Conservation (phyloP, 2,888 invertebrate species). For the Synergus laeviventris region DNA sequence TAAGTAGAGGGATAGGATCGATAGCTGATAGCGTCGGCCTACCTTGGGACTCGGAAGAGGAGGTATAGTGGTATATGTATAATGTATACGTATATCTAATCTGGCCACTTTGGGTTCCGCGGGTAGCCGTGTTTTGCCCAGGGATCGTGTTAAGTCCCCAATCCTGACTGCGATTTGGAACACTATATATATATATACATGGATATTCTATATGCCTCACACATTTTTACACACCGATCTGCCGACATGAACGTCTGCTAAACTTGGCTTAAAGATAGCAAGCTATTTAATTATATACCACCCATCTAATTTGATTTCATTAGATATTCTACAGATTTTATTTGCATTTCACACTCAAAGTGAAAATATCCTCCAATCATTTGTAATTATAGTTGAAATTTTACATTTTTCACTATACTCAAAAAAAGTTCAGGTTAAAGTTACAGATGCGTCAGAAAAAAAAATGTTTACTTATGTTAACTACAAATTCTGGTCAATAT, state of each 20-base stretch:
- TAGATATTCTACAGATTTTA: neutral
- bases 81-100: conserved; percentile 63
- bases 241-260: conserved; percentile 26
- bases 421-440: too few species aligned
- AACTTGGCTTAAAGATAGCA: conserved; percentile 12
- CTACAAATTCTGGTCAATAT: too few species aligned
- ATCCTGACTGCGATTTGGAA: conserved; percentile 73
- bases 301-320: neutral
- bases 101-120: conserved; percentile 71
- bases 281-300: conserved; percentile 26
- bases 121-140: conserved; percentile 75
- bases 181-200: conserved; percentile 62
- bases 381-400: too few species aligned
- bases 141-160: conserved; percentile 76
- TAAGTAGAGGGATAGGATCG: conserved; percentile 13
- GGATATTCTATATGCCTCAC: conserved; percentile 37
- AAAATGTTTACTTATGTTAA: too few species aligned
- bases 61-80: conserved; percentile 17
- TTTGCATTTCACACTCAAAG: neutral
- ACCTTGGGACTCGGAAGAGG: conserved; percentile 30
- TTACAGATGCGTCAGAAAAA: too few species aligned
- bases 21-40: conserved; percentile 21
- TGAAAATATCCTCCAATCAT: too few species aligned
- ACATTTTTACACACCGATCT: conserved; percentile 30
- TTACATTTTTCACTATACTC: too few species aligned